These are phyloP conservation scores for Brachypodius melanocephalos DNA, from an alignment of 2,113 vertebrate species.

Conservation along the genomic window DNA sequence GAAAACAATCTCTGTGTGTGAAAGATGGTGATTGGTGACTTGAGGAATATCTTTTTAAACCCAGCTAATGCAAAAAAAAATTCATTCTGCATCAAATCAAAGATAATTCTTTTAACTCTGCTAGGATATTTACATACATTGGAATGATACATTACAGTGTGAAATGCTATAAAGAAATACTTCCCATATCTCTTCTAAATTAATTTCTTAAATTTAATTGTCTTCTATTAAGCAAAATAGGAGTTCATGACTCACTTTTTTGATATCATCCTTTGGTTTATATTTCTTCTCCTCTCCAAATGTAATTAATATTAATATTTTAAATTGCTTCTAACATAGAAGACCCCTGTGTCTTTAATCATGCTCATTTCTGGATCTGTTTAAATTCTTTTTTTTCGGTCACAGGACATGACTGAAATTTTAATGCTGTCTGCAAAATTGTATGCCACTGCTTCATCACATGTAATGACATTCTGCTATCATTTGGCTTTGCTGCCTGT, in stretches of 20 bases:
- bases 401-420: constrained; percentile 31
- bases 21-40: neutral
- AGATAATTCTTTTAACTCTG: neutral
- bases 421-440: constrained; percentile 12
- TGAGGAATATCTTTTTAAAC: neutral
- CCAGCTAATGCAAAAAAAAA: neutral
- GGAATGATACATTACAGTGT: neutral
- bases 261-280: neutral
- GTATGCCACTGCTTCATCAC: neutral
- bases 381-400: constrained; percentile 14
- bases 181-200: neutral
- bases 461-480: neutral
- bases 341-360: constrained; percentile 37
- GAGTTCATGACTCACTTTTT: neutral
- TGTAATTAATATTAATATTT: constrained; percentile 52
- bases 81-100: neutral
- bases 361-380: constrained; percentile 20
- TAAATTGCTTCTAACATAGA: constrained; percentile 12
- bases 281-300: constrained; percentile 3
- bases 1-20: neutral
- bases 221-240: neutral
- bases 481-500: neutral
- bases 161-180: neutral
- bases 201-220: constrained; percentile 24
- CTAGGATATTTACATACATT: neutral